These are phyloP conservation scores for Pimephales promelas DNA, from an alignment of 2,113 vertebrate species.

Conservation along the genomic window DNA sequence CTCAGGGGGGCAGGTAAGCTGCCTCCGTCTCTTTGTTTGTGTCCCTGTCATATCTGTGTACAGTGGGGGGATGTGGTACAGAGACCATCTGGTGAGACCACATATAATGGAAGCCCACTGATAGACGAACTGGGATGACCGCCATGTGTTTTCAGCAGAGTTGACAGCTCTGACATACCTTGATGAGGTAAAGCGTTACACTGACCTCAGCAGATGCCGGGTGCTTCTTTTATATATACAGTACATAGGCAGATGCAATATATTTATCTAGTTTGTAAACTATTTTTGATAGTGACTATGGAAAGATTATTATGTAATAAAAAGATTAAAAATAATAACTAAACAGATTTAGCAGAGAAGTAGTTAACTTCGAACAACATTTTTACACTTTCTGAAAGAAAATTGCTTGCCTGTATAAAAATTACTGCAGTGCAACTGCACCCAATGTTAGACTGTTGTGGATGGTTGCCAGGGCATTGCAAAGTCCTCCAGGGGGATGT, in stretches of 20 bases:
- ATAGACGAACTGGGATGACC: background rate
- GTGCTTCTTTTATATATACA: background rate
- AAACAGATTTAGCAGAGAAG: background rate
- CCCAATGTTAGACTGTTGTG: background rate
- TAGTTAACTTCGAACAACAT: background rate
- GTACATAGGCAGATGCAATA: background rate
- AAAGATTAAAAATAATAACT: too few species aligned
- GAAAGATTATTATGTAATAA: too few species aligned
- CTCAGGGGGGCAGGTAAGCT: slow-evolving; percentile 8
- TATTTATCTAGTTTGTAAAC: background rate
- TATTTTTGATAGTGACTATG: background rate
- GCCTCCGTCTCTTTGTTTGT: background rate
- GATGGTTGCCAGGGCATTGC: background rate
- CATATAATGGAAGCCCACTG: background rate
- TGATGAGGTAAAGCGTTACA: background rate
- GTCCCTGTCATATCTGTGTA: background rate
- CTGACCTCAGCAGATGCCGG: slow-evolving; percentile 11
- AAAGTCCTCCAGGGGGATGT: background rate
- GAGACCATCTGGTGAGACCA: slow-evolving; percentile 29
- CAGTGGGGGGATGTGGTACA: background rate
- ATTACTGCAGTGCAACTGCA: background rate
- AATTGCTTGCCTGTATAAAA: background rate
- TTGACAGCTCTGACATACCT: background rate
- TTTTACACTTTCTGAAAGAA: too few species aligned
- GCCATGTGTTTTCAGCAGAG: background rate